Evolutionary conservation across 2,888 invertebrate species (phyloP).

Genomic region (Xestoiulus laeticollis): DNA sequence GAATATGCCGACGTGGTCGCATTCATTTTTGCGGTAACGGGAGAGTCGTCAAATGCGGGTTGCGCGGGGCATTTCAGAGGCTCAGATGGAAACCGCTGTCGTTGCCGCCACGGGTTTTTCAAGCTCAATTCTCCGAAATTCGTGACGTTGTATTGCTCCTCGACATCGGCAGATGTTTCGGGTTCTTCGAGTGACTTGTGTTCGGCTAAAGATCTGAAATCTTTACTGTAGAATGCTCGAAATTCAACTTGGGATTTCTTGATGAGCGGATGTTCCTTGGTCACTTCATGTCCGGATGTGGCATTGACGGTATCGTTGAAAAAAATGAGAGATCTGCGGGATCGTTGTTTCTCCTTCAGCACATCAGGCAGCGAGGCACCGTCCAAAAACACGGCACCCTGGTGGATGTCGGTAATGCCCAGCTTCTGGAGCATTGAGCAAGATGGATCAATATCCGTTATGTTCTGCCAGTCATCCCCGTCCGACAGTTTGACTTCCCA

Average conservation of each 20-base stretch:
- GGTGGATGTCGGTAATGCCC: not conserved
- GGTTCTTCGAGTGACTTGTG: not conserved
- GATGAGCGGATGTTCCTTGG: not conserved
- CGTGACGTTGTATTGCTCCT: not conserved
- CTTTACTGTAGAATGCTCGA: not conserved
- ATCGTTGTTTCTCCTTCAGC: not conserved
- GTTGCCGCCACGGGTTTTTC: conserved; percentile 19
- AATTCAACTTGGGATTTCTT: not conserved
- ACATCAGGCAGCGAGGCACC: not conserved
- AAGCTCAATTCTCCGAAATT: not conserved
- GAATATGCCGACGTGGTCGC: not conserved
- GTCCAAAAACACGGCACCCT: conserved; percentile 28
- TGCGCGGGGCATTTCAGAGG: not conserved
- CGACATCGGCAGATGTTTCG: not conserved
- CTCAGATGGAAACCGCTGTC: not conserved
- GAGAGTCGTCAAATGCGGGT: not conserved
- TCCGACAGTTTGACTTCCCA: conserved; percentile 7
- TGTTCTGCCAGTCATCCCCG: not conserved
- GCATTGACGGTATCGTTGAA: conserved; percentile 3
- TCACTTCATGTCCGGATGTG: not conserved
- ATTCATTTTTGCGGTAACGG: not conserved
- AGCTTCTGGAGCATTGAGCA: not conserved
- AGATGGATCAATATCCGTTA: not conserved
- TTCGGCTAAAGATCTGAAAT: not conserved
- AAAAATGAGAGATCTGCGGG: conserved; percentile 21